Base-by-base conservation (phyloP, 2,113 vertebrate genomes). In the Tragelaphus strepsiceros region DNA sequence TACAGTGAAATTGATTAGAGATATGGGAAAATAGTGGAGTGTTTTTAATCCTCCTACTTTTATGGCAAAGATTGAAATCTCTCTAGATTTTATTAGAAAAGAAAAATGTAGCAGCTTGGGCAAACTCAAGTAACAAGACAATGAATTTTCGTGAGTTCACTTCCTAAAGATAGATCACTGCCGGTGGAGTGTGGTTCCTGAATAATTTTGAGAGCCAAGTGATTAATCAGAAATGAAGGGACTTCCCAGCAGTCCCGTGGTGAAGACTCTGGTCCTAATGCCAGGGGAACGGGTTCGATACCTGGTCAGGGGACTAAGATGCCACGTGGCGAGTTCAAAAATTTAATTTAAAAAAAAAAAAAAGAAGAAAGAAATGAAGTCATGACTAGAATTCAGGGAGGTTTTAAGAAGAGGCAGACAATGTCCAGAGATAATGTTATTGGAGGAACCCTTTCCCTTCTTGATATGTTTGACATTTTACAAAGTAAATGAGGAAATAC, bases 1-100 rank as follows among this genome's bases (percentile, higher is more conserved):
- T 56, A 94, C 56, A 97, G 86, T 54, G 81, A 78, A 97, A 97
- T 92, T 83, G 30, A 85, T 46, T 49, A 67, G 53, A 90, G 32
- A 24, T 28, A 49, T 21, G 26, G 82, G 35, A 30, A 90, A 90
- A 91, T 22, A 30, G 56, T 35, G 82, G 49, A 6, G 17, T 11
- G 46, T 77, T 53, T 84, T 46, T 1, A 5, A 92, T n/a, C 62
- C 19, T 64, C 6, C 39, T 74, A 26, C 15, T 90, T 96, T 83
- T n/a, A 87, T 83, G 51, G 8, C 53, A 83, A 92, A 95, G 88
- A 92, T 86, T 54, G 61, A 80, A 93, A 32, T 86, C 56, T 30
- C 35, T 84, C 56, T 64, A 43, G 62, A 67, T 88, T 90, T 67
- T 67, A 19, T 74, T 77, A 46, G 71, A 39, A 85, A 46, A 71